Percentiles rank a stretch among this genome's conserved stretches.
phyloP scores from a whole-genome alignment of 30 jellyfish, hydroid and myxozoan genomes.

The Catostylus mosaicus region DNA sequence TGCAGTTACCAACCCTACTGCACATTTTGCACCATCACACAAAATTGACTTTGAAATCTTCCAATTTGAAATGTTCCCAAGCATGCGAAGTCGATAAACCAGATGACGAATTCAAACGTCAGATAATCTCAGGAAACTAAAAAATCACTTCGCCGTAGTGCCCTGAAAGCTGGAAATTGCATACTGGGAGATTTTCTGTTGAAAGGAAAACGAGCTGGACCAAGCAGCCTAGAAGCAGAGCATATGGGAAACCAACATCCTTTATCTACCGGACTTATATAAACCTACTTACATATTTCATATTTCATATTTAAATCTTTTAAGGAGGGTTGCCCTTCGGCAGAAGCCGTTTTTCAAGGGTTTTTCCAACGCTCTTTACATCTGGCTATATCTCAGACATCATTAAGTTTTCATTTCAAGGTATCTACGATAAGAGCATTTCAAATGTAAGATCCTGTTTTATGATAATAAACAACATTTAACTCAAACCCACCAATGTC shows the following conservation, averaged over 20 bases:
- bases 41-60: conserved; percentile 10
- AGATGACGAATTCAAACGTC: conserved; percentile 18
- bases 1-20: conserved; percentile 10
- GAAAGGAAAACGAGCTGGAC: conserved; percentile 1
- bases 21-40: conserved; percentile 20
- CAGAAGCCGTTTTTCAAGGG: too few relatives aligned
- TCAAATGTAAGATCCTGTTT: too few relatives aligned
- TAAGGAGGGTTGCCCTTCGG: too few relatives aligned
- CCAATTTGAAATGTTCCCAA: conserved; percentile 1
- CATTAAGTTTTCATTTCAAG: too few relatives aligned
- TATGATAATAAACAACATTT: too few relatives aligned
- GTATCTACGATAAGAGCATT: too few relatives aligned
- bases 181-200: not conserved
- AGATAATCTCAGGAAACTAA: not conserved
- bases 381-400: too few relatives aligned
- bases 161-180: not conserved
- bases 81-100: not conserved
- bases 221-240: conserved; percentile 8
- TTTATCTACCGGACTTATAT: not conserved
- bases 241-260: conserved; percentile 1
- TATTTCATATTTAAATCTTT: too few relatives aligned
- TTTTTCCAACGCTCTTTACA: too few relatives aligned
- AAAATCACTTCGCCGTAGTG: not conserved
- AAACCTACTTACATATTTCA: too few relatives aligned
- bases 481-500: too few relatives aligned